A percentile compares a stretch with the other conserved stretches of the same genome.
These are phyloP conservation scores for Oreochromis niloticus DNA, from an alignment of 2,113 vertebrate species.

Conservation along the genomic window DNA sequence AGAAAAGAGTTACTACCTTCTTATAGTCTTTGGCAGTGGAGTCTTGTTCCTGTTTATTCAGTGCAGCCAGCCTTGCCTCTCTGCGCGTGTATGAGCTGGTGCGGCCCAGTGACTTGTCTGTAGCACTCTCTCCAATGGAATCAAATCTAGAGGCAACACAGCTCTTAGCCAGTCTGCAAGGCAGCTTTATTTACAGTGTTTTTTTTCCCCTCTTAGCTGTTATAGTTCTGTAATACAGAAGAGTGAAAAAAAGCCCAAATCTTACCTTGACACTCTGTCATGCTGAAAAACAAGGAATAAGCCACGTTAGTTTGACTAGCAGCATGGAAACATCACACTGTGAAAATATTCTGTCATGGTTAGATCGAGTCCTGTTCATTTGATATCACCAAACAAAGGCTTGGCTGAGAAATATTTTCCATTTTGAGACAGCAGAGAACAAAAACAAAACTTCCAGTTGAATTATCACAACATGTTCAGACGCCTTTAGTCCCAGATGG, in stretches of 20 bases:
- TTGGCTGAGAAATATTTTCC: slow-evolving; percentile 15
- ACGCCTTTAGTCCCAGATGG: background rate
- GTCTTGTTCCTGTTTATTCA: slow-evolving; percentile 73
- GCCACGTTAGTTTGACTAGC: slow-evolving; percentile 1
- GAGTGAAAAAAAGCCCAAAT: background rate
- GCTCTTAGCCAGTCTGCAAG: background rate
- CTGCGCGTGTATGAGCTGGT: slow-evolving; percentile 81
- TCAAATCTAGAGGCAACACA: slow-evolving; percentile 75
- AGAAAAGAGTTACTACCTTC: slow-evolving; percentile 70
- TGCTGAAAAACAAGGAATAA: slow-evolving; percentile 58
- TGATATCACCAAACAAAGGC: slow-evolving; percentile 34
- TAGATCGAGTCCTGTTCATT: slow-evolving; percentile 26
- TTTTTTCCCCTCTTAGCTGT: background rate
- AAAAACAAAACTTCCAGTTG: slow-evolving; percentile 34
- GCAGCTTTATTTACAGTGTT: background rate
- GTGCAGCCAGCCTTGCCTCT: slow-evolving; percentile 81
- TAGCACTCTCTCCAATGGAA: slow-evolving; percentile 73
- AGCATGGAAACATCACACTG: slow-evolving; percentile 13
- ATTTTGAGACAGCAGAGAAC: slow-evolving; percentile 9
- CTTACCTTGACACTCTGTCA: slow-evolving; percentile 66
- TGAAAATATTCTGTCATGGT: background rate
- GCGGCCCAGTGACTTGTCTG: slow-evolving; percentile 76
- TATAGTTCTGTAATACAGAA: background rate
- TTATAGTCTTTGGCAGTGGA: slow-evolving; percentile 81
- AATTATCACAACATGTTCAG: slow-evolving; percentile 20